Percentiles rank a stretch among this genome's conserved stretches.
Conservation (phyloP, 2,888 invertebrate species). For the Diabrotica balteata region DNA sequence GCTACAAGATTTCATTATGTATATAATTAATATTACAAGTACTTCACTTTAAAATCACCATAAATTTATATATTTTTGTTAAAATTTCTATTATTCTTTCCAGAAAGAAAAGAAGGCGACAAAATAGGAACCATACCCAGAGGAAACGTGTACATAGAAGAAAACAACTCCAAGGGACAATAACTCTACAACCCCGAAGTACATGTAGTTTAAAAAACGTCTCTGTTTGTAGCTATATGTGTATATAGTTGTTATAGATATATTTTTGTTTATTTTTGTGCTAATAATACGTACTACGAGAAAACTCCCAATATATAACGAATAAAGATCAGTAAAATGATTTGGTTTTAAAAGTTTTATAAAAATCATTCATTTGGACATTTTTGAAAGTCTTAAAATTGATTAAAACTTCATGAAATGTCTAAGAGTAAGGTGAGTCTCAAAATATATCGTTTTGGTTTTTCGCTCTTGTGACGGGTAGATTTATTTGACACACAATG, state of each 20-base stretch:
- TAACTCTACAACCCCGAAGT: constrained; percentile 7
- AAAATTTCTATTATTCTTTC: constrained; percentile 41
- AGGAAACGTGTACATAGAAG: constrained; percentile 62
- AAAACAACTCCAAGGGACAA: constrained; percentile 50
- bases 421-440: too few relatives aligned
- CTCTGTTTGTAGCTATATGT: constrained; percentile 18
- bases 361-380: too few relatives aligned
- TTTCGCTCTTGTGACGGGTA: too few relatives aligned
- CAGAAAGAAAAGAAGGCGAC: constrained; percentile 60
- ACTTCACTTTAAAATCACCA: too few relatives aligned
- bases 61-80: too few relatives aligned
- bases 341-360: too few relatives aligned
- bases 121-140: constrained; percentile 52
- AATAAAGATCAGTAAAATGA: neutral
- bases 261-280: constrained; percentile 18
- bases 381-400: too few relatives aligned
- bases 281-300: constrained; percentile 1
- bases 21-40: too few relatives aligned
- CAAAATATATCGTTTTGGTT: too few relatives aligned
- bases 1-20: too few relatives aligned
- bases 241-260: constrained; percentile 25
- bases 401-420: too few relatives aligned
- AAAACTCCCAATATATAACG: neutral
- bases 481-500: too few relatives aligned
- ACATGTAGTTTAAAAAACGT: neutral